Percentiles rank a stretch among this genome's conserved stretches.
These are phyloP conservation scores for Heteronetta atricapilla DNA, from an alignment of 2,113 vertebrate species.

Conservation along the genomic window DNA sequence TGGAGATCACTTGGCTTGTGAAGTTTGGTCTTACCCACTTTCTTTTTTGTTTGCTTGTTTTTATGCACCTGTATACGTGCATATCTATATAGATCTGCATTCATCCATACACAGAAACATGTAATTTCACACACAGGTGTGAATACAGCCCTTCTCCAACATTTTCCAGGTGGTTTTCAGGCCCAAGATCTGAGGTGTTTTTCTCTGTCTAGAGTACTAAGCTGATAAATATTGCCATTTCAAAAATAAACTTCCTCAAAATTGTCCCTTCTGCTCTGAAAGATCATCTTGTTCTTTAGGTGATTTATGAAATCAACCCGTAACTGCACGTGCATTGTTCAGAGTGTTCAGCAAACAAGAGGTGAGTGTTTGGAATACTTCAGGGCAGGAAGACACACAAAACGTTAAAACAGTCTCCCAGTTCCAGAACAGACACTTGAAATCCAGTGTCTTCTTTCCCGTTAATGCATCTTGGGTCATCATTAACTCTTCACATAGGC, in stretches of 20 bases:
- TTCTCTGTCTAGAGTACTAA: not conserved
- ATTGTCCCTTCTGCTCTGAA: conserved; percentile 61
- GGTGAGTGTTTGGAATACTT: conserved; percentile 53
- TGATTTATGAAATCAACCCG: conserved; percentile 57
- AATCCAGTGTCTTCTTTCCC: not conserved
- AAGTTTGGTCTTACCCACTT: not conserved
- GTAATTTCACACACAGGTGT: not conserved
- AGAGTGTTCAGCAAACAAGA: conserved; percentile 71
- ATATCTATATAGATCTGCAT: not conserved
- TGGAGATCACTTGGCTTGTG: not conserved
- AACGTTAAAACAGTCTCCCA: not conserved
- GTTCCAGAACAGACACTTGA: not conserved
- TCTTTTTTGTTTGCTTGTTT: not conserved
- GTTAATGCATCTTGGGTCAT: not conserved
- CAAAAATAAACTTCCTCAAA: conserved; percentile 67
- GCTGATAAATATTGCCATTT: conserved; percentile 38
- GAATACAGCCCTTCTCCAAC: not conserved
- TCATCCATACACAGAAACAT: not conserved
- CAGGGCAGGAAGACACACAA: conserved; percentile 26
- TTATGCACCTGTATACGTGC: not conserved
- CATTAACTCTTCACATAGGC: not conserved
- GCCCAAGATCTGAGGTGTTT: not conserved
- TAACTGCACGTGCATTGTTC: conserved; percentile 19
- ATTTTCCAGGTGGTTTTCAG: conserved; percentile 4
- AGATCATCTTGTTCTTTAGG: conserved; percentile 54